A percentile compares a stretch with the other conserved stretches of the same genome.
Conservation (phyloP, 2,113 vertebrate species). For the Mustelus asterias region DNA sequence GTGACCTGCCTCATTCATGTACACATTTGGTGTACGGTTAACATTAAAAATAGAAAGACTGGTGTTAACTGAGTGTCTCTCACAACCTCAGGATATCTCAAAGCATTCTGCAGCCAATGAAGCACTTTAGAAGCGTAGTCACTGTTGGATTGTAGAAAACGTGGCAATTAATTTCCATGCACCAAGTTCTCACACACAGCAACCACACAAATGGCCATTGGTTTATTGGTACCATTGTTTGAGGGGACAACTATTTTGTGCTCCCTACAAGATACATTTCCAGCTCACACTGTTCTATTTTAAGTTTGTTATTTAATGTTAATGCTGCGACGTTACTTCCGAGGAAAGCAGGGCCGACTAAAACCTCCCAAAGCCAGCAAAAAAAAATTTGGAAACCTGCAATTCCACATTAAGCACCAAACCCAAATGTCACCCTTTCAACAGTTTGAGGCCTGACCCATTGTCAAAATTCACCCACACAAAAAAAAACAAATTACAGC, state of each 20-base stretch:
- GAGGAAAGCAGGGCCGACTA: not conserved
- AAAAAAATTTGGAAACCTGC: not conserved
- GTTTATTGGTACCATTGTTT: not conserved
- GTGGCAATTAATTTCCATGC: not conserved
- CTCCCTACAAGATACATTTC: not conserved
- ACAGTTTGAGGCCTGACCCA: not conserved
- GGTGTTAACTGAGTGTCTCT: not conserved
- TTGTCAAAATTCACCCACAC: not conserved
- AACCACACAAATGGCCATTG: not conserved
- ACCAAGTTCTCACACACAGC: not conserved
- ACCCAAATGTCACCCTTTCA: not conserved
- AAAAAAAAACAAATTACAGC: not conserved
- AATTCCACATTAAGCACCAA: not conserved
- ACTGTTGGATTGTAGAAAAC: not conserved
- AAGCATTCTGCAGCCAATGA: not conserved
- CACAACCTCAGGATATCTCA: not conserved
- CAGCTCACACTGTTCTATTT: not conserved
- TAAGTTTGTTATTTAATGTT: not conserved
- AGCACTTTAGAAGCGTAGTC: not conserved
- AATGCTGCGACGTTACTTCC: not conserved
- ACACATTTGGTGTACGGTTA: not conserved
- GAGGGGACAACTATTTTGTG: not conserved
- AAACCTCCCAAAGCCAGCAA: not conserved
- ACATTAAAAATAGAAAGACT: not conserved
- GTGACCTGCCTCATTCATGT: not conserved